These are phyloP conservation scores for Himalopsyche phryganea DNA, from an alignment of 1,140 invertebrate species.

Conservation along the genomic window DNA sequence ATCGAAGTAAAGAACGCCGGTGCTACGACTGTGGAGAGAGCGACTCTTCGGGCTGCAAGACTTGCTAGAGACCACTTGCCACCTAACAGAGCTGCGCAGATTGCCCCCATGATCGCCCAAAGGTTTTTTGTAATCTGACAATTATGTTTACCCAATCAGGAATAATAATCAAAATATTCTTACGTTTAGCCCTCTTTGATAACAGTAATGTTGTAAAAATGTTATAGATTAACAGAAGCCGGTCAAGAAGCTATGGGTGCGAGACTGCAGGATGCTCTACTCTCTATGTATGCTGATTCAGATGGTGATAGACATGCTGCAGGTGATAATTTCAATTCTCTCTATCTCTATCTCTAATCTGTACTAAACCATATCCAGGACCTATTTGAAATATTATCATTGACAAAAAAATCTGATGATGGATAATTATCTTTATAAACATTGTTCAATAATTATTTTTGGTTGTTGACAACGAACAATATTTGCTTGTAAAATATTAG, in stretches of 20 bases:
- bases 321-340: too few species aligned
- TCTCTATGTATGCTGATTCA: conserved; percentile 16
- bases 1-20: conserved; percentile 40
- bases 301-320: conserved; percentile 8
- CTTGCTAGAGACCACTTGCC: conserved; percentile 44
- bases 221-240: conserved; percentile 28
- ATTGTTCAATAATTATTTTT: too few species aligned
- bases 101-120: conserved; percentile 29
- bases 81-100: conserved; percentile 22
- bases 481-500: too few species aligned
- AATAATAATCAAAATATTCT: background rate
- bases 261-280: conserved; percentile 22
- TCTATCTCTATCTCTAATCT: too few species aligned
- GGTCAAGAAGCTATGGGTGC: conserved; percentile 28
- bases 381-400: too few species aligned
- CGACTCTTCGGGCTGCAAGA: conserved; percentile 44
- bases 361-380: too few species aligned
- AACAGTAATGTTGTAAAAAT: too few species aligned
- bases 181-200: background rate
- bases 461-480: too few species aligned
- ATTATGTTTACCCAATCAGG: too few species aligned
- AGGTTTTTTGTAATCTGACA: conserved; percentile 9
- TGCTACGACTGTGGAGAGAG: conserved; percentile 44
- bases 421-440: too few species aligned
- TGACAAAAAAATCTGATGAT: too few species aligned